phyloP scores from a whole-genome alignment of 2,888 invertebrate genomes.

The Periphyllus acericola region DNA sequence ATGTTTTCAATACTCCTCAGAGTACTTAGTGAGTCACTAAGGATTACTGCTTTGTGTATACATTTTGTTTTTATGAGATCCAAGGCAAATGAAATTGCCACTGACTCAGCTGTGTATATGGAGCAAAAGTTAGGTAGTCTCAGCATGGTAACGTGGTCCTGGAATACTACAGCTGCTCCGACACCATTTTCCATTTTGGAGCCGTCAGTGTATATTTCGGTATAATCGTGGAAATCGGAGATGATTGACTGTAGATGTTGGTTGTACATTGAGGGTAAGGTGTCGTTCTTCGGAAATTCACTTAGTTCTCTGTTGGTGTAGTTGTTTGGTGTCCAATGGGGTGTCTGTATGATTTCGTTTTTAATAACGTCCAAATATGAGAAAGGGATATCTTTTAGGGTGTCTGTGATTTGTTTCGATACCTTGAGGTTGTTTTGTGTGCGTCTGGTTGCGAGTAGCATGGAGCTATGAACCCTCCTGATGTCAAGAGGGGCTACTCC shows the following conservation, averaged over 20 bases:
- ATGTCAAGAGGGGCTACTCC: not conserved
- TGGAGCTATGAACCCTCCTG: no score
- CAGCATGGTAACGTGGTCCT: not conserved
- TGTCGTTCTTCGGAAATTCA: not conserved
- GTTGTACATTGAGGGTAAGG: no score
- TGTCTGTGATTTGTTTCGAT: no score
- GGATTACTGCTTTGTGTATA: slow-evolving; percentile 6
- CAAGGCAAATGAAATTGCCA: not conserved
- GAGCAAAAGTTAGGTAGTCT: not conserved
- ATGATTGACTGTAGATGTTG: no score
- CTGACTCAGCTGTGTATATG: not conserved
- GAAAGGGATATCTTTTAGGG: not conserved
- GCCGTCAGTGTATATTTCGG: slow-evolving; percentile 6
- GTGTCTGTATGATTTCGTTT: not conserved
- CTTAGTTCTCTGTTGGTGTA: not conserved
- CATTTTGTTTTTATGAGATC: no score
- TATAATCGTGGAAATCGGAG: not conserved
- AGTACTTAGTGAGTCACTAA: not conserved
- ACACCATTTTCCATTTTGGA: not conserved
- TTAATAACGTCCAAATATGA: not conserved
- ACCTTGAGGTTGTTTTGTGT: no score
- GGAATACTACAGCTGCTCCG: not conserved
- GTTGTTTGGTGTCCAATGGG: not conserved
- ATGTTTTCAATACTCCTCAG: not conserved
- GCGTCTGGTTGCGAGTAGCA: no score